Percentiles rank a stretch among this genome's conserved stretches.
These are phyloP conservation scores for Eumeta japonica DNA, from an alignment of 1,140 invertebrate species.

Conservation along the genomic window DNA sequence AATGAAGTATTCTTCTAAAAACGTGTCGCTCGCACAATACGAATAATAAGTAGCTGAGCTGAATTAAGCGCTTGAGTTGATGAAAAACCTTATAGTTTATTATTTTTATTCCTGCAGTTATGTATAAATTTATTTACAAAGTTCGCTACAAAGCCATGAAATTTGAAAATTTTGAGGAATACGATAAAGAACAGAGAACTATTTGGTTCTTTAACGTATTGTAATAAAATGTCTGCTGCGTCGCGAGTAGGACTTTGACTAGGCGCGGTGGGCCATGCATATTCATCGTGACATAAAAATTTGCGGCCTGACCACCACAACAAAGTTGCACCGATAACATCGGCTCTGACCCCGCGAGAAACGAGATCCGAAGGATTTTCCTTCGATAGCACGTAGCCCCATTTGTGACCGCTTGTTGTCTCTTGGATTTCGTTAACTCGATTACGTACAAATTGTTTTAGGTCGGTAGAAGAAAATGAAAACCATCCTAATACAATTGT, in stretches of 20 bases:
- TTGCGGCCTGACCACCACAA: slow-evolving; percentile 1
- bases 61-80: neutral
- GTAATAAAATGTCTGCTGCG: neutral
- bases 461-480: neutral
- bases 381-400: slow-evolving; percentile 10
- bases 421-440: too few relatives aligned
- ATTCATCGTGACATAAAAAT: neutral
- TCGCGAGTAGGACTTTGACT: neutral
- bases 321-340: slow-evolving; percentile 6
- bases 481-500: too few relatives aligned
- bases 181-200: neutral
- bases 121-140: neutral
- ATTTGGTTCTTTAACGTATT: neutral
- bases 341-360: slow-evolving; percentile 10
- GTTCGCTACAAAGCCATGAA: too few relatives aligned
- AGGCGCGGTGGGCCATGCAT: neutral
- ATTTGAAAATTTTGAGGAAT: neutral
- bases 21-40: too few relatives aligned
- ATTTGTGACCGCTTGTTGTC: slow-evolving; percentile 2
- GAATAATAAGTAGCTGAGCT: too few relatives aligned
- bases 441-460: too few relatives aligned
- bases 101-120: too few relatives aligned
- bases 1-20: neutral
- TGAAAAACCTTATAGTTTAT: neutral
- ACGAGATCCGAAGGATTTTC: slow-evolving; percentile 13